Percentiles rank a stretch among this genome's conserved stretches.
phyloP scores from a whole-genome alignment of 2,888 invertebrate species.

The Amaurobius ferox region DNA sequence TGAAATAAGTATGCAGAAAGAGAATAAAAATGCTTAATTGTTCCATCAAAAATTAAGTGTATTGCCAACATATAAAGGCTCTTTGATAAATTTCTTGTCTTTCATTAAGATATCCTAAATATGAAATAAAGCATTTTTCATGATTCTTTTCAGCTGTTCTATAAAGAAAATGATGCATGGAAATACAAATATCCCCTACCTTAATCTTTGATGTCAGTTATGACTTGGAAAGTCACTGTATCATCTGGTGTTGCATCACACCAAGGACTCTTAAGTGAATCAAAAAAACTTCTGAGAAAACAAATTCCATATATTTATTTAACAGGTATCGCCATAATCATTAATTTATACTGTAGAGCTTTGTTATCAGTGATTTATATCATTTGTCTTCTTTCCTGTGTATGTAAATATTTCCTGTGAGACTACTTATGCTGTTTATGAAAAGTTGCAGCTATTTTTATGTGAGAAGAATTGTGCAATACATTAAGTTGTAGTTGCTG shows the following conservation, averaged over 20 bases:
- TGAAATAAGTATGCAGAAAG: too few species aligned
- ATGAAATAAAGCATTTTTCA: background rate
- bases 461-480: too few species aligned
- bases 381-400: background rate
- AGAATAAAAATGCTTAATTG: too few species aligned
- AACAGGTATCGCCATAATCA: background rate
- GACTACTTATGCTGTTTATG: background rate
- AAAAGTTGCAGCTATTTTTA: background rate
- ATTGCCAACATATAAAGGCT: too few species aligned
- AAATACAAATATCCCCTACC: conserved; percentile 69
- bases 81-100: too few species aligned
- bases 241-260: conserved; percentile 10
- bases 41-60: too few species aligned
- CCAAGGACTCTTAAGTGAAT: background rate
- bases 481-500: too few species aligned
- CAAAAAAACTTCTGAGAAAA: background rate
- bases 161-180: conserved; percentile 62
- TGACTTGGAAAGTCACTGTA: background rate
- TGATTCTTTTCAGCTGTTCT: conserved; percentile 57
- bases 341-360: background rate
- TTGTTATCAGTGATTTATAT: background rate
- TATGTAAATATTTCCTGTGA: background rate
- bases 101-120: too few species aligned
- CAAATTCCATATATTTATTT: background rate
- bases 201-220: conserved; percentile 1